Conservation (phyloP, 2,113 vertebrate species). For the Elephas maximus region DNA sequence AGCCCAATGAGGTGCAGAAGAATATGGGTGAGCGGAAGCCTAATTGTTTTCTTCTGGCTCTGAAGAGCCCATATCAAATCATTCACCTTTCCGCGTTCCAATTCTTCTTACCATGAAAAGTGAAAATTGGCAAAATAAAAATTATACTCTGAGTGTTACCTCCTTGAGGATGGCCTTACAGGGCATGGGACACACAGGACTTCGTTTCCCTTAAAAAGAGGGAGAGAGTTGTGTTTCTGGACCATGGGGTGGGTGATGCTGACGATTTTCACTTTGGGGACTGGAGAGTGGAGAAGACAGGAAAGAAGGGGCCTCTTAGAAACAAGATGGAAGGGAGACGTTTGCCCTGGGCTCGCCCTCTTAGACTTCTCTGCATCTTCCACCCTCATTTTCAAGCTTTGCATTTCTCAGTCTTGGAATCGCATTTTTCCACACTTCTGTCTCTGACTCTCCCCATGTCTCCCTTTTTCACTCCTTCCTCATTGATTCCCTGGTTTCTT, state of each 20-base stretch:
- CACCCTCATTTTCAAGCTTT: not conserved
- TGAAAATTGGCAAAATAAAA: not conserved
- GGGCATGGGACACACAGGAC: not conserved
- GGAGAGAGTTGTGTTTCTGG: not conserved
- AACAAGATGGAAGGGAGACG: not conserved
- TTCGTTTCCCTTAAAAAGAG: not conserved
- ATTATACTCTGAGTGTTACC: not conserved
- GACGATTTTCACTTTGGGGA: not conserved
- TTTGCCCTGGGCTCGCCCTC: not conserved
- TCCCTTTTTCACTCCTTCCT: not conserved
- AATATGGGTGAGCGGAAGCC: not conserved
- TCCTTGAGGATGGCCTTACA: not conserved
- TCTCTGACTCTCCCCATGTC: not conserved
- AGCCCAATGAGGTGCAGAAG: not conserved
- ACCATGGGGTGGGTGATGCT: not conserved
- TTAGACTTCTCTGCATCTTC: too few relatives aligned
- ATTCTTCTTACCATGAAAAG: slow-evolving; percentile 25
- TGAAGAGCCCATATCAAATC: not conserved
- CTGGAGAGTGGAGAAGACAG: not conserved
- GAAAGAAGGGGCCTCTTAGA: not conserved
- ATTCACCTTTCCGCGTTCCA: not conserved
- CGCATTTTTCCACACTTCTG: not conserved
- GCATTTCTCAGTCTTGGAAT: not conserved
- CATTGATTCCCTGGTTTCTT: not conserved
- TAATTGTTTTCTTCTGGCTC: slow-evolving; percentile 1